Evolutionary conservation across 2,797 vertebrate genomes (phyloP).

Genomic region (Dallia pectoralis): DNA sequence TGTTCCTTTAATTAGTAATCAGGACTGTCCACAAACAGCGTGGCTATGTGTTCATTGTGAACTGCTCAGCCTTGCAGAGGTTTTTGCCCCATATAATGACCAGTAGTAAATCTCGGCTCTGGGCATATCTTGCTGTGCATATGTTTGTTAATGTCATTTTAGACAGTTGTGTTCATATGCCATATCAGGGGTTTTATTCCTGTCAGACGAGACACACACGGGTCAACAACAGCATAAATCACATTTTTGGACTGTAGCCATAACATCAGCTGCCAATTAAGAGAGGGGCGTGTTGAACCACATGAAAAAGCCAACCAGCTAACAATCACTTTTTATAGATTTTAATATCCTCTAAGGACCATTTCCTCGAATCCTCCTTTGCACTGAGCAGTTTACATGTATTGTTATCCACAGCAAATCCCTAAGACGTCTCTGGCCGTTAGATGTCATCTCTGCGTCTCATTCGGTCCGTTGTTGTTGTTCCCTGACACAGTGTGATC

Average conservation of each 20-base stretch:
- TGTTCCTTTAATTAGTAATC: not conserved
- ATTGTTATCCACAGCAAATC: slow-evolving; percentile 60
- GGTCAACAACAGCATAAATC: not conserved
- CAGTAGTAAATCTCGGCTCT: slow-evolving; percentile 5
- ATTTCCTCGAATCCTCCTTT: slow-evolving; percentile 49
- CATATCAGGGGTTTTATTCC: slow-evolving; percentile 12
- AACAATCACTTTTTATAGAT: slow-evolving; percentile 2
- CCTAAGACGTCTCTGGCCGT: slow-evolving; percentile 48
- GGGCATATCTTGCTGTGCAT: slow-evolving; percentile 17
- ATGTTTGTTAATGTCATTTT: slow-evolving; percentile 19
- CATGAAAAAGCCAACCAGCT: slow-evolving; percentile 5
- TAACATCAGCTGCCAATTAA: slow-evolving; percentile 10
- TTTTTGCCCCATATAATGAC: slow-evolving; percentile 12
- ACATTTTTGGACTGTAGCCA: slow-evolving; percentile 13
- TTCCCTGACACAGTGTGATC: slow-evolving; percentile 61
- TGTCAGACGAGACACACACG: slow-evolving; percentile 13
- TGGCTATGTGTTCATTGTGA: slow-evolving; percentile 16
- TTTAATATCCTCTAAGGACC: slow-evolving; percentile 32
- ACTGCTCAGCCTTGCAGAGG: slow-evolving; percentile 15
- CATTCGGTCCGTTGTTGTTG: slow-evolving; percentile 48
- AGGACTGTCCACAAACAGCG: slow-evolving; percentile 34
- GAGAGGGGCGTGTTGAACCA: not conserved
- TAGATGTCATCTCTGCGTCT: slow-evolving; percentile 46
- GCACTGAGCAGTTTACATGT: slow-evolving; percentile 51
- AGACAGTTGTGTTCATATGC: slow-evolving; percentile 31